Evolutionary conservation across 2,888 invertebrate species (phyloP).

Genomic region (Parnassius smintheus): DNA sequence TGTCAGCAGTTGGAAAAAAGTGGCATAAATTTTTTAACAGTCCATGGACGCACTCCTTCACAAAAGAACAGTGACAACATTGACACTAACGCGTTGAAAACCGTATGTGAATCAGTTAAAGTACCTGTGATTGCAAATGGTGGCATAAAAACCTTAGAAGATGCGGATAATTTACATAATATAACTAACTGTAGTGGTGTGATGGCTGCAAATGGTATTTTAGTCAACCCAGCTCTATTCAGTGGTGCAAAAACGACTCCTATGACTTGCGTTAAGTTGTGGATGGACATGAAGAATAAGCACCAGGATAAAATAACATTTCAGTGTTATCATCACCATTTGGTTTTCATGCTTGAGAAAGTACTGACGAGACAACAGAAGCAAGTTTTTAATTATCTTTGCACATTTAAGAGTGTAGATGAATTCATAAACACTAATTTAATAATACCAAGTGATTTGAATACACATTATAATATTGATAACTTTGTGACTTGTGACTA

Average conservation of each 20-base stretch:
- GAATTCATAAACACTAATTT: constrained; percentile 84
- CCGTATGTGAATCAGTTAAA: constrained; percentile 85
- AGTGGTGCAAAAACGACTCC: constrained; percentile 87
- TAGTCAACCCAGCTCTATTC: constrained; percentile 95
- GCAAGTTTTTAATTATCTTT: constrained; percentile 88
- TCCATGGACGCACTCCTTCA: constrained; percentile 94
- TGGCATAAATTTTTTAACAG: constrained; percentile 93
- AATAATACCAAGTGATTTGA: constrained; percentile 50
- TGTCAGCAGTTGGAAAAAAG: constrained; percentile 90
- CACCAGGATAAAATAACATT: constrained; percentile 85
- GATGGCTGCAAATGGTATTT: constrained; percentile 95
- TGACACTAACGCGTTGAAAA: constrained; percentile 85
- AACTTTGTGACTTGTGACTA: constrained; percentile 63
- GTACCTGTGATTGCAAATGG: constrained; percentile 97
- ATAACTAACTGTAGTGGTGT: constrained; percentile 89
- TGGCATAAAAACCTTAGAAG: constrained; percentile 87
- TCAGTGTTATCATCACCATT: constrained; percentile 96
- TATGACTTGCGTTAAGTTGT: constrained; percentile 88
- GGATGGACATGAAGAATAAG: constrained; percentile 86
- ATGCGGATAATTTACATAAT: constrained; percentile 84
- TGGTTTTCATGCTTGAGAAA: constrained; percentile 97
- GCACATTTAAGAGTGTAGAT: constrained; percentile 84
- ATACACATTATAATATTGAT: constrained; percentile 47
- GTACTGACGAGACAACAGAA: constrained; percentile 87
- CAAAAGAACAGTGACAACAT: constrained; percentile 89